These are phyloP conservation scores for Cacajao melanocephalus DNA, from an alignment of 2,797 vertebrate species.

Conservation along the genomic window DNA sequence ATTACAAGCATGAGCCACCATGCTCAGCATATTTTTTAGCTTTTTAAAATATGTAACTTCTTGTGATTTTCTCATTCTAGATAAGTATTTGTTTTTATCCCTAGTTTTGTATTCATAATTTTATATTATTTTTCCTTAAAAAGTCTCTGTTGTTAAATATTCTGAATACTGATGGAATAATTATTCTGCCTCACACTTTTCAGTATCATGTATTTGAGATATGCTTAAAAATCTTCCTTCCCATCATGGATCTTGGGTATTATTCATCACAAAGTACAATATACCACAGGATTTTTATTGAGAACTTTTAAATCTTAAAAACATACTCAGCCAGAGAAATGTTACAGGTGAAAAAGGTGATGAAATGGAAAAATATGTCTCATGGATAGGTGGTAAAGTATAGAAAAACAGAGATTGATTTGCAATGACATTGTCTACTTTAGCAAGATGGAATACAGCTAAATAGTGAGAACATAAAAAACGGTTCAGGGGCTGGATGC, in stretches of 20 bases:
- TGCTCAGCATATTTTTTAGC: neutral
- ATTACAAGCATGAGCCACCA: no score
- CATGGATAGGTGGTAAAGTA: neutral
- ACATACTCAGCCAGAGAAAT: neutral
- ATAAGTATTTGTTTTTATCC: conserved; percentile 1
- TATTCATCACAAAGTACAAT: neutral
- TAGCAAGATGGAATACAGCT: neutral
- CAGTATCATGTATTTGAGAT: neutral
- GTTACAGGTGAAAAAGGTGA: neutral
- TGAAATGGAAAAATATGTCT: neutral
- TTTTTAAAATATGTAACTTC: conserved; percentile 1
- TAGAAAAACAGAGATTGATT: neutral
- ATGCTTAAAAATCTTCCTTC: neutral
- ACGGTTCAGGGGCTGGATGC: neutral
- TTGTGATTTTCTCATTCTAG: neutral
- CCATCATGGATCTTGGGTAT: neutral
- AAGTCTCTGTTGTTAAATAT: neutral
- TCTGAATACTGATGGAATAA: neutral
- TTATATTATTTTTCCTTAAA: neutral
- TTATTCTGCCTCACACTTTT: neutral
- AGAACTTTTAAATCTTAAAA: conserved; percentile 36
- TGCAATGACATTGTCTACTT: neutral
- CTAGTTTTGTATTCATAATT: neutral
- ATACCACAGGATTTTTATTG: conserved; percentile 4
- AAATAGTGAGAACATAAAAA: conserved; percentile 17